Percentiles rank a stretch among this genome's conserved stretches.
phyloP scores from a whole-genome alignment of 2,888 invertebrate genomes.

The Autographa pulchrina region DNA sequence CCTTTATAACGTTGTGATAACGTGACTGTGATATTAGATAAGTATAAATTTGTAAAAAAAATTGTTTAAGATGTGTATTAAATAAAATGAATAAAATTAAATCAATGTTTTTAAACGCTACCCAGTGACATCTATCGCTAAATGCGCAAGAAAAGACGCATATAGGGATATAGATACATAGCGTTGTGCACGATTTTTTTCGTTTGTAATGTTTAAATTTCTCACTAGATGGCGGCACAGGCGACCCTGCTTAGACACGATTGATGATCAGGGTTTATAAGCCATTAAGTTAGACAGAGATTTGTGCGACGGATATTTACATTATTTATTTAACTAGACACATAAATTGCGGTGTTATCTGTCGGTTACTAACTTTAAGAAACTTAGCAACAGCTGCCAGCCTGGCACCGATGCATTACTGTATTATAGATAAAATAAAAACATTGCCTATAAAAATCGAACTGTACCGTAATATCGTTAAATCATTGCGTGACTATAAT shows the following conservation, averaged over 20 bases:
- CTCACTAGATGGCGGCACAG: constrained; percentile 30
- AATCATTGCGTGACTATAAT: neutral
- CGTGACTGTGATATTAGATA: constrained; percentile 69
- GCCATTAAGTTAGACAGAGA: constrained; percentile 51
- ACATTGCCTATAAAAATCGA: neutral
- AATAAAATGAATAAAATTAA: constrained; percentile 26
- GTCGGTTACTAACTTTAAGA: constrained; percentile 23
- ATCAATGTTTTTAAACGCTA: constrained; percentile 24
- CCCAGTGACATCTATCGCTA: constrained; percentile 37
- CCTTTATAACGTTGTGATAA: constrained; percentile 46
- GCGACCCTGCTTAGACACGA: constrained; percentile 26
- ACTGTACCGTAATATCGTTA: constrained; percentile 4
- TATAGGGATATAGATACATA: neutral
- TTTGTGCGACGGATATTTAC: constrained; percentile 48
- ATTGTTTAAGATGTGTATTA: constrained; percentile 30
- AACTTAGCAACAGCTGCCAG: constrained; percentile 12
- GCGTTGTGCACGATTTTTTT: constrained; percentile 13
- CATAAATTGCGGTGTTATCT: constrained; percentile 41
- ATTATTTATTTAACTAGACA: constrained; percentile 48
- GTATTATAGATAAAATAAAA: neutral
- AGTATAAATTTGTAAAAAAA: constrained; percentile 42
- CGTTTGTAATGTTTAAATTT: constrained; percentile 9
- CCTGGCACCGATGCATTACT: neutral
- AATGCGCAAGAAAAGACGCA: neutral
- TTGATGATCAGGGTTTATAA: constrained; percentile 48